Evolutionary conservation across 2,113 vertebrate species (phyloP), one percentile per base, ranked within the genome.

Genomic region (Saguinus midas): DNA sequence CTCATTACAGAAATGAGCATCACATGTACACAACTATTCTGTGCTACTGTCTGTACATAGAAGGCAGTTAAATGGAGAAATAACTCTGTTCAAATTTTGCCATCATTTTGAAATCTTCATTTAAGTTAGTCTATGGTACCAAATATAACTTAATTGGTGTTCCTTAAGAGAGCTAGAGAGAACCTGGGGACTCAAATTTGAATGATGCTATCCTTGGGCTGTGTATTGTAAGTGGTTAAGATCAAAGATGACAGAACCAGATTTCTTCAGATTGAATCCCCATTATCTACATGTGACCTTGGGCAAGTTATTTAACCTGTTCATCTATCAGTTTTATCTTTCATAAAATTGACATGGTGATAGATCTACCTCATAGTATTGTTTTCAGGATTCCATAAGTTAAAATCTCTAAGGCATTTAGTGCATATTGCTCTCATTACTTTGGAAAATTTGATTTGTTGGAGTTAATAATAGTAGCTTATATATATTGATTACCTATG

Each of bases 401-500:
- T 84, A 79, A 68, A 64, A 83, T 43, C n/a, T 82, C 1, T 75
- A 35, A 78, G 45, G 5, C 16, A 58, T 1, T 88, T 93, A 50
- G 43, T 86, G 52, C 5, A 23, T 80, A 48, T 37, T 25, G 58
- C 21, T 90, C n/a, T 81, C 23, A 84, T 8, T 73, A 20, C 12
- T 87, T 97, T 64, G 16, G 16, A 93, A 83, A 83, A 73, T 64
- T 89, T 43, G 11, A 68, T 55, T 20, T 75, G 11, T 93, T 90
- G 48, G 76, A 79, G 9, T 94, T 93, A 75, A 61, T 75, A 70
- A 43, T 32, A 87, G 11, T 68, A 90, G 45, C 37, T 70, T 27
- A 1, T 90, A 50, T 82, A 95, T 92, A 92, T 45, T 95, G 50
- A 37, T 91, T 84, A 50, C 90, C 91, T 91, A 40, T 72, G 61